These are phyloP conservation scores for Procavia capensis DNA, from an alignment of 2,113 vertebrate genomes.

Conservation along the genomic window DNA sequence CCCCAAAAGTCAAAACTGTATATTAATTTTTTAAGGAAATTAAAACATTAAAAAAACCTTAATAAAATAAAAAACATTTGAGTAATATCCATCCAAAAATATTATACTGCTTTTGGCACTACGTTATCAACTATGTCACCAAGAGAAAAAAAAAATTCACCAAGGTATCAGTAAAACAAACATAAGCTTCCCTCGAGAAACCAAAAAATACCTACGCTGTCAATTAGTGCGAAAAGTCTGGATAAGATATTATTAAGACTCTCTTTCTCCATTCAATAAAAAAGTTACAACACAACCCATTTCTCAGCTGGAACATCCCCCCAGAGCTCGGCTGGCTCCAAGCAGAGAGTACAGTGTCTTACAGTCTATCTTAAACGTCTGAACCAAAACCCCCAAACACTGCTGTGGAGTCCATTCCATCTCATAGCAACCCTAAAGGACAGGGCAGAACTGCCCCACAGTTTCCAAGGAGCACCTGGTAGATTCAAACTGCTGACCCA, in stretches of 20 bases:
- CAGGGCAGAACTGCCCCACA: no score
- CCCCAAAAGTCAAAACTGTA: background rate
- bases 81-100: background rate
- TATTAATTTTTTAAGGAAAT: constrained; percentile 18
- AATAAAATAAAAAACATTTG: background rate
- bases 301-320: background rate
- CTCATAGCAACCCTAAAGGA: no score
- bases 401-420: no score
- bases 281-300: background rate
- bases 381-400: no score
- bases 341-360: background rate
- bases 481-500: no score
- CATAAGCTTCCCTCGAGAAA: background rate
- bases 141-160: constrained; percentile 6
- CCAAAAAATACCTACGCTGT: constrained; percentile 2
- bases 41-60: background rate
- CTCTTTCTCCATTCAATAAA: background rate
- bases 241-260: background rate
- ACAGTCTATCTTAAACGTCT: background rate
- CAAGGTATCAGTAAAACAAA: constrained; percentile 41
- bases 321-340: background rate
- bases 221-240: constrained; percentile 10
- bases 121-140: constrained; percentile 28
- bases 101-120: background rate
- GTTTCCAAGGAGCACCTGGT: no score